Percentiles rank a stretch among this genome's conserved stretches.
phyloP scores from a whole-genome alignment of 2,888 invertebrate species.

The Aplocera efformata region DNA sequence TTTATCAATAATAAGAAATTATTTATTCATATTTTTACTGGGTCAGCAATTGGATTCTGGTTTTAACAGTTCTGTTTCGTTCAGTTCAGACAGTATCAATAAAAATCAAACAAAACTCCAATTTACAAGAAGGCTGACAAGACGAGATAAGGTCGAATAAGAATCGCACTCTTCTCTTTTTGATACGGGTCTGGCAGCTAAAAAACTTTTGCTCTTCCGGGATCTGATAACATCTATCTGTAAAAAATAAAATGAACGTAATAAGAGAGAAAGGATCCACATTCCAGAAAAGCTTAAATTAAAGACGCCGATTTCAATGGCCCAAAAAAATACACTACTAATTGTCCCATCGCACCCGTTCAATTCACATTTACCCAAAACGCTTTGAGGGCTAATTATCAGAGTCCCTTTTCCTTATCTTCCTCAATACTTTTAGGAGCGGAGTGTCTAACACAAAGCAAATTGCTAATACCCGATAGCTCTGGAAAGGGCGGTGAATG shows the following conservation, averaged over 20 bases:
- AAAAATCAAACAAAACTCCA: constrained; percentile 33
- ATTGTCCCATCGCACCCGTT: constrained; percentile 49
- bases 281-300: constrained; percentile 28
- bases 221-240: constrained; percentile 20
- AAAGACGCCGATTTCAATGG: constrained; percentile 27
- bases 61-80: constrained; percentile 5
- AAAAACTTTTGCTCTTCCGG: constrained; percentile 34
- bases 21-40: too few relatives aligned
- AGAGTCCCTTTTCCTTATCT: constrained; percentile 53
- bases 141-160: constrained; percentile 41
- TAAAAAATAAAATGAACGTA: constrained; percentile 8
- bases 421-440: constrained; percentile 53
- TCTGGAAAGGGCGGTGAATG: constrained; percentile 61
- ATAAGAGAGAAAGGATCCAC: constrained; percentile 17
- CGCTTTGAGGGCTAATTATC: constrained; percentile 60
- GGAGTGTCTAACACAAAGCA: constrained; percentile 62
- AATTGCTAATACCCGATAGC: constrained; percentile 70
- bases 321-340: constrained; percentile 40
- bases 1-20: too few relatives aligned
- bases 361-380: constrained; percentile 52
- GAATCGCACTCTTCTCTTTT: constrained; percentile 35
- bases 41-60: constrained; percentile 2
- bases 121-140: constrained; percentile 34
- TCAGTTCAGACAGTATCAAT: constrained; percentile 31
- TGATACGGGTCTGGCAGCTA: constrained; percentile 51